Percentiles rank a stretch among this genome's conserved stretches.
Conservation (phyloP, 1,140 invertebrate species). For the Aphaenogaster ashmeadi region DNA sequence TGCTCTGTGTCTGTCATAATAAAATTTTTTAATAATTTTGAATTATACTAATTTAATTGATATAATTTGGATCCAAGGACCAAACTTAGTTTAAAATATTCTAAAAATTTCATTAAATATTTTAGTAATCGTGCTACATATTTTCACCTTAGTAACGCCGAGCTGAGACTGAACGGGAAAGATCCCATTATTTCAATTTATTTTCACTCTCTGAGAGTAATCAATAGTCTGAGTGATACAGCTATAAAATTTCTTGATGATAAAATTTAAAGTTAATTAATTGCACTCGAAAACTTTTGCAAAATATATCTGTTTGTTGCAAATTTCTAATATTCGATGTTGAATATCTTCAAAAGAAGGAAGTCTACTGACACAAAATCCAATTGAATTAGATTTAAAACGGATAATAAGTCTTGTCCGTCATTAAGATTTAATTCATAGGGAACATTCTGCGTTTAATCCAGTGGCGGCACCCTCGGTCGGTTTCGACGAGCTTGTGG, state of each 20-base stretch:
- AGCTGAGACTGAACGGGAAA: not conserved
- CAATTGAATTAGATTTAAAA: not conserved
- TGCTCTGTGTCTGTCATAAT: not conserved
- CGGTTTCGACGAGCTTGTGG: not conserved
- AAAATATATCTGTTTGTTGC: too few species aligned
- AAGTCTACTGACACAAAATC: constrained; percentile 4
- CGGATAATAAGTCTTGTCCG: not conserved
- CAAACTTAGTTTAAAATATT: not conserved
- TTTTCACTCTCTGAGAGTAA: not conserved
- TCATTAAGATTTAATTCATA: constrained; percentile 24
- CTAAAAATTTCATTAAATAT: not conserved
- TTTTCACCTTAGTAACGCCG: not conserved
- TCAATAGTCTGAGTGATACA: not conserved
- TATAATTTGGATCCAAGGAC: not conserved
- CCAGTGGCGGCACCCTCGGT: not conserved
- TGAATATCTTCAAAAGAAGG: not conserved
- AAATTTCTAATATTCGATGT: not conserved
- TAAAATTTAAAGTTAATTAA: not conserved
- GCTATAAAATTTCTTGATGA: not conserved
- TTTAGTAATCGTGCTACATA: too few species aligned
- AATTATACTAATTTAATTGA: not conserved
- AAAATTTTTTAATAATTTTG: not conserved
- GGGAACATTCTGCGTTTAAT: constrained; percentile 33
- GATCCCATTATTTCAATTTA: not conserved
- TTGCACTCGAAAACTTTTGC: not conserved